phyloP scores from a whole-genome alignment of 2,888 invertebrate species.

The Pristionchus fissidentatus region DNA sequence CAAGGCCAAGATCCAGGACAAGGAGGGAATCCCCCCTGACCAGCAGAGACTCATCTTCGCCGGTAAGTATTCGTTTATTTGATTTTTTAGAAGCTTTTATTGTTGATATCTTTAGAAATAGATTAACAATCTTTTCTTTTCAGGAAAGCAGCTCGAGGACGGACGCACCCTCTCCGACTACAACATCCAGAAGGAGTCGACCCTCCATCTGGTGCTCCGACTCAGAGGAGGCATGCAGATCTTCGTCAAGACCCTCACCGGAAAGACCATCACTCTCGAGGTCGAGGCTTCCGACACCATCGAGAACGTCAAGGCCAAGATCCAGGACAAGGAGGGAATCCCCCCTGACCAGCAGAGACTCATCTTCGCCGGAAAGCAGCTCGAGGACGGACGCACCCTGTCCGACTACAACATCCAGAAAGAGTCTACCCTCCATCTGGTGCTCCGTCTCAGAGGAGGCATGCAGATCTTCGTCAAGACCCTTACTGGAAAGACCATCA shows the following conservation, averaged over 20 bases:
- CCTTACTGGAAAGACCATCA: too few species aligned
- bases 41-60: slow-evolving; percentile 73
- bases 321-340: too few species aligned
- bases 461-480: too few species aligned
- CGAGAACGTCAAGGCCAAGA: too few species aligned
- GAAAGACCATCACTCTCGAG: too few species aligned
- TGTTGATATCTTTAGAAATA: slow-evolving; percentile 66
- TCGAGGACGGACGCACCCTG: slow-evolving; percentile 59
- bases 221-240: slow-evolving; percentile 17
- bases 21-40: slow-evolving; percentile 73
- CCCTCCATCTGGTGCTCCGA: slow-evolving; percentile 43
- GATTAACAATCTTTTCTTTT: background rate
- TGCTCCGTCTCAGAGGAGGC: too few species aligned
- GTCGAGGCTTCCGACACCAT: too few species aligned
- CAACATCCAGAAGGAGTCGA: slow-evolving; percentile 66
- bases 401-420: slow-evolving; percentile 46
- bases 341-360: slow-evolving; percentile 64
- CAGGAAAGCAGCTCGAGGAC: slow-evolving; percentile 63
- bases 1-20: slow-evolving; percentile 74
- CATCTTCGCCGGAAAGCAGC: slow-evolving; percentile 64
- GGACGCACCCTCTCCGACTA: slow-evolving; percentile 52
- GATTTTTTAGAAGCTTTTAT: background rate
- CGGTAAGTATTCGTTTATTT: slow-evolving; percentile 46
- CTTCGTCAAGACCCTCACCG: too few species aligned
- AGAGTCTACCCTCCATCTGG: too few species aligned